A percentile compares a stretch with the other conserved stretches of the same genome.
Evolutionary conservation across 1,140 invertebrate species (phyloP).

Genomic region (Drosophila azteca): DNA sequence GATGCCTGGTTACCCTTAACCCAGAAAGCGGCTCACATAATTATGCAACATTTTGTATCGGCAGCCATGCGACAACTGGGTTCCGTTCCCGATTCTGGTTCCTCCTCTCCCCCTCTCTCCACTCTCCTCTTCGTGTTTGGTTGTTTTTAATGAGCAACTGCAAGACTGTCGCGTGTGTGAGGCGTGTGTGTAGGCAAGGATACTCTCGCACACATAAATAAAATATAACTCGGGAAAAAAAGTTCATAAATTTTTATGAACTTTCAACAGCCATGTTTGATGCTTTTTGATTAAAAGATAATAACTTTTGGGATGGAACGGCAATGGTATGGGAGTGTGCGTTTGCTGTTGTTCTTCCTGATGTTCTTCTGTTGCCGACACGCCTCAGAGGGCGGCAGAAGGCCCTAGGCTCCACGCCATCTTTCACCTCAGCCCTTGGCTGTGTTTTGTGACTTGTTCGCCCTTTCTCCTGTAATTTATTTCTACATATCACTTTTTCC

Average conservation of each 20-base stretch:
- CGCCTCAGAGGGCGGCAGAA: slow-evolving; percentile 3
- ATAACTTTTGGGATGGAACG: slow-evolving; percentile 15
- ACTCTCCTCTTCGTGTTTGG: background rate
- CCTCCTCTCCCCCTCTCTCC: background rate
- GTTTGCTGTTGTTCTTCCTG: slow-evolving; percentile 1
- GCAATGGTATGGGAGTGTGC: background rate
- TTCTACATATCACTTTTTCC: slow-evolving; percentile 5
- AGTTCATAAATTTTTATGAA: slow-evolving; percentile 76
- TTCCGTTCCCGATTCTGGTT: slow-evolving; percentile 2
- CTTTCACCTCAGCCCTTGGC: background rate
- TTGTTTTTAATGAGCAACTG: slow-evolving; percentile 60
- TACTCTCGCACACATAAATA: slow-evolving; percentile 48
- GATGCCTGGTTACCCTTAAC: slow-evolving; percentile 51
- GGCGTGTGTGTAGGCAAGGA: slow-evolving; percentile 6
- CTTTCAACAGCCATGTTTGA: slow-evolving; percentile 36
- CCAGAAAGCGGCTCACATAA: slow-evolving; percentile 53
- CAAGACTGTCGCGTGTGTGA: slow-evolving; percentile 4
- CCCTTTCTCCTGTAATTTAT: background rate
- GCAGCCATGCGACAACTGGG: slow-evolving; percentile 41
- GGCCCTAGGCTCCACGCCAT: background rate
- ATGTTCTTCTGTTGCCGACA: background rate
- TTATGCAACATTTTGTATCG: slow-evolving; percentile 72
- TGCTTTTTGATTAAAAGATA: slow-evolving; percentile 70
- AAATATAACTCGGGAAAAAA: slow-evolving; percentile 39
- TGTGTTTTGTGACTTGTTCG: background rate